These are phyloP conservation scores for Perca flavescens DNA, from an alignment of 2,113 vertebrate genomes.

Conservation along the genomic window DNA sequence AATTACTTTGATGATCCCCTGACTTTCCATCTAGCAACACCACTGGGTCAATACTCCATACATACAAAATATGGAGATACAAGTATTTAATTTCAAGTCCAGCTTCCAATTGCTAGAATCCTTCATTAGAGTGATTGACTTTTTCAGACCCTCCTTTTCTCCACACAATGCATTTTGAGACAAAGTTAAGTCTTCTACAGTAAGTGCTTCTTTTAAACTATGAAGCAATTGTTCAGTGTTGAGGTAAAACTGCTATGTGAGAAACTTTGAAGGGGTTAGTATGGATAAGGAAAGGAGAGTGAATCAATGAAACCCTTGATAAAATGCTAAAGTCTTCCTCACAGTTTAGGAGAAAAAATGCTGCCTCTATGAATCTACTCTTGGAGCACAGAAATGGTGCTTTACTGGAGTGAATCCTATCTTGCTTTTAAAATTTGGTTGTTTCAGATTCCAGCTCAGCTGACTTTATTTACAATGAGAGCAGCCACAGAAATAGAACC, in stretches of 20 bases:
- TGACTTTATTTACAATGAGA: slow-evolving; percentile 58
- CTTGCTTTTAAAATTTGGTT: slow-evolving; percentile 12
- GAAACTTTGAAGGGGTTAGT: slow-evolving; percentile 6
- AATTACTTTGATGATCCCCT: too few relatives aligned
- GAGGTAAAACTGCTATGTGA: slow-evolving; percentile 11
- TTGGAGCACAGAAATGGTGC: slow-evolving; percentile 10
- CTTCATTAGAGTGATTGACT: not conserved
- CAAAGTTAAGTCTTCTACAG: not conserved
- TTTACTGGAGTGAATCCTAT: slow-evolving; percentile 22
- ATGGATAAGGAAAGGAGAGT: not conserved
- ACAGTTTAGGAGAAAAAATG: not conserved
- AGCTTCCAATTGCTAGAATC: too few relatives aligned
- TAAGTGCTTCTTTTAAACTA: not conserved
- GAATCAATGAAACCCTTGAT: not conserved
- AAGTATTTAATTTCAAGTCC: too few relatives aligned
- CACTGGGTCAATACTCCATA: too few relatives aligned
- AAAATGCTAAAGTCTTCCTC: not conserved
- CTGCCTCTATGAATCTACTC: not conserved
- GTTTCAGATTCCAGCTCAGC: slow-evolving; percentile 32
- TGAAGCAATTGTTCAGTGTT: not conserved
- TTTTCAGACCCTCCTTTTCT: not conserved
- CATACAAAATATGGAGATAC: too few relatives aligned
- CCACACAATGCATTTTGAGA: not conserved
- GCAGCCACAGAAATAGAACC: slow-evolving; percentile 68
- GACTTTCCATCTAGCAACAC: too few relatives aligned